Evolutionary conservation across 2,888 invertebrate species (phyloP).

Genomic region (Malthinus seriepunctatus): DNA sequence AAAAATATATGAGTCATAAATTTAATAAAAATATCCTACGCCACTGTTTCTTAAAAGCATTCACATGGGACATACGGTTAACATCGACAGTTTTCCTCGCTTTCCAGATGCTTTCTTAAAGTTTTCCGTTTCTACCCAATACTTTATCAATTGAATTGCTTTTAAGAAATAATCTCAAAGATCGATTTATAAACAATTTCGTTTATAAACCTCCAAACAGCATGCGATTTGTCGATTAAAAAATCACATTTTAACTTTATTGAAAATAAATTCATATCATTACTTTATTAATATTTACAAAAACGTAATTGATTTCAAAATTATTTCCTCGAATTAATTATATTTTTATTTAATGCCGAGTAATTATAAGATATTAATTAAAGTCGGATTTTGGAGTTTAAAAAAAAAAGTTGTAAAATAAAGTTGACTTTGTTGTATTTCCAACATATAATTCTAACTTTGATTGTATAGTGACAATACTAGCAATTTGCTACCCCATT

Average conservation of each 20-base stretch:
- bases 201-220: background rate
- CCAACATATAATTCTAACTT: slow-evolving; percentile 21
- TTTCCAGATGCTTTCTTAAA: slow-evolving; percentile 9
- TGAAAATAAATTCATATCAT: background rate
- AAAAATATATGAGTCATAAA: too few species aligned
- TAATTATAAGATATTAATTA: background rate
- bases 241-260: background rate
- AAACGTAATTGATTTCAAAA: background rate
- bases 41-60: slow-evolving; percentile 11
- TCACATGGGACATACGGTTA: slow-evolving; percentile 11
- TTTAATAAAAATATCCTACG: background rate
- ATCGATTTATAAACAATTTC: slow-evolving; percentile 14
- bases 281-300: background rate
- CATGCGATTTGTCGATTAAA: slow-evolving; percentile 5
- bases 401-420: slow-evolving; percentile 10
- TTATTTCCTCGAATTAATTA: background rate
- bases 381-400: background rate
- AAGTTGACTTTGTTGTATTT: slow-evolving; percentile 13
- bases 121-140: slow-evolving; percentile 11
- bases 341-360: background rate
- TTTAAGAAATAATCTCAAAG: slow-evolving; percentile 7
- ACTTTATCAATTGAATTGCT: slow-evolving; percentile 13
- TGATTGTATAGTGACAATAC: slow-evolving; percentile 44
- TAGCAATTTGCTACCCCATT: slow-evolving; percentile 47
- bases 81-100: slow-evolving; percentile 10